Evolutionary conservation across 1,140 invertebrate species (phyloP), one percentile per base, ranked within the genome.

Genomic region (Bombyx mandarina): DNA sequence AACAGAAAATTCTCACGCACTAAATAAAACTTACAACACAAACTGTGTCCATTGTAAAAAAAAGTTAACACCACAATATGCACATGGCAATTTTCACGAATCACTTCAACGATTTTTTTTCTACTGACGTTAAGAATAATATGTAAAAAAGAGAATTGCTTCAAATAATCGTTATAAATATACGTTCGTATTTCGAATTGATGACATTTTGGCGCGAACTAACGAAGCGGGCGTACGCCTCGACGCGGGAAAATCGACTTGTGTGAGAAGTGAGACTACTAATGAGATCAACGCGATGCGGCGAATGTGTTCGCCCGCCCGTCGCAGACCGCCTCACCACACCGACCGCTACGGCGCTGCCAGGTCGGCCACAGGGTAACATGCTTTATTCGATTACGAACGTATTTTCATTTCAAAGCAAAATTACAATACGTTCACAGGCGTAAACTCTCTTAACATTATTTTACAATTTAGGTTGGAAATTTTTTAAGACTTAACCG

Each of bases 31-130:
- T 71, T 72, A 73, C 71, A 78, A 79, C 69, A 73, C 58, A 79
- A 62, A 81, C 63, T 67, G 68, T 81, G 77, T 75, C 71, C 82
- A 85, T 85, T 65, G 75, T 85, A 67, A 69, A 66, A 66, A 67
- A 65, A 66, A 65, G 62, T 66, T 60, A 68, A 63, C 62, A 63
- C 49, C 61, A 73, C 66, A 69, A 2, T 1, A 35, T 35, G 26
- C 26, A 35, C 26, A 35, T 35, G 26, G 26, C 26, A 35, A 35
- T 3, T 35, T 5, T 35, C 26, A 35, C 26, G 26, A 35, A 35
- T 3, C 26, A 35, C 26, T 18, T 18, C 12, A 18, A 35, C 26
- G 26, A 35, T 5, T 35, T 35, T 4, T n/a, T 35, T 35, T 35
- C 2, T 35, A 35, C 54, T 53, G 65, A 60, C 60, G 43, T 69